Evolutionary conservation across 2,113 vertebrate species (phyloP), one percentile per base, ranked within the genome.

Genomic region (Conger conger): DNA sequence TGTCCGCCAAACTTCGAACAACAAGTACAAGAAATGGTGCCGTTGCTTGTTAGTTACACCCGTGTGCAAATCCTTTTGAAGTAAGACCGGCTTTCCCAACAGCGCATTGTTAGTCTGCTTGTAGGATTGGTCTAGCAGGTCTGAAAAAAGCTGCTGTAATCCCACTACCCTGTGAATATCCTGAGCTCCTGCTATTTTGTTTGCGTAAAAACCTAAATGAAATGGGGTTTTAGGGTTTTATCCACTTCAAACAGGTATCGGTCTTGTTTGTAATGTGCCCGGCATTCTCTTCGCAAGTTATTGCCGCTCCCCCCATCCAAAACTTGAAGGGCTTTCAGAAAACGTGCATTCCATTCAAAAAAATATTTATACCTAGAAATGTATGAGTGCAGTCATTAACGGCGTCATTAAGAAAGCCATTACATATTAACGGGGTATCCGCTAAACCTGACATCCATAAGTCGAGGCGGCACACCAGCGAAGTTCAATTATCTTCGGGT

Each of bases 401-500:
- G 2, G n/a, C 6, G 68, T 33, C 68, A 73, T 73, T 30, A 33
- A 73, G 68, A 33, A n/a, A 73, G 7, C 68, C n/a, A 5, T 73
- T 73, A 73, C 0, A 73, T 73, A 73, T 73, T 73, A 73, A n/a
- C 68, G 11, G n/a, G n/a, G 11, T 73, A 33, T 33, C 68, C n/a
- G 27, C 27, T 73, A 33, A 73, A 73, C 33, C 68, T 73, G 68
- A 33, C 68, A 80, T 30, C 35, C 36, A 38, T 78, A 35, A 78
- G 35, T 37, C 57, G 80, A 76, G 80, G 82, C 18, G 37, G 16
- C 79, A 37, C 42, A 42, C 42, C 79, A 80, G 73, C 63, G 63
- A 54, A 78, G 38, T 11, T 77, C 42, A 50, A 42, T 77, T 30
- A 73, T 53, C n/a, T 83, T 80, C 53, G 79, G 87, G 84, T 85